Base-by-base conservation (phyloP, 2,797 vertebrate genomes). In the Neomorphus geoffroyi region DNA sequence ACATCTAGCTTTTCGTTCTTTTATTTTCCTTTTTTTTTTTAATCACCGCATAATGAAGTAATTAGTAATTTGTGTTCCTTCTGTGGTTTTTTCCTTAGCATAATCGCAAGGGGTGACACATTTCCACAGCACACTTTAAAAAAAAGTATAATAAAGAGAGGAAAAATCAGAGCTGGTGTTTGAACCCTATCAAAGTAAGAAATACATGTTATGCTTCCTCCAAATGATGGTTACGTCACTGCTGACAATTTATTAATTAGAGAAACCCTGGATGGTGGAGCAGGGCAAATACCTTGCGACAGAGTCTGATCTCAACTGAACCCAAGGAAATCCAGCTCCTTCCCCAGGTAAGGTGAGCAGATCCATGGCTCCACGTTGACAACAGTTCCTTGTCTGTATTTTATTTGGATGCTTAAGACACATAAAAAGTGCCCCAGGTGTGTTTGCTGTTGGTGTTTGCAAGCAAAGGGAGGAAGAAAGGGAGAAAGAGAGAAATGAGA, bases 31-130 rank as follows among this genome's bases (percentile, higher is more conserved):
- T 41, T 64, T 86, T 41, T 86, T 86, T 94, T 93, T 85, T 97
- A 97, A 97, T 98, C 93, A 93, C 94, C 94, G 84, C 83, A 97
- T 97, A 98, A 98, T 97, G 97, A 97, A 97, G 94, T 97, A 98
- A 98, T 98, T 97, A 97, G 97, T 80, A 97, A 98, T 97, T 97
- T 97, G 95, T 98, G 97, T 97, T 97, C 97, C 78, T 98, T 96
- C 32, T 81, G 72, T 96, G 96, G 90, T 86, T 95, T 97, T 93
- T 96, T 73, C 35, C 92, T 90, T 84, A 65, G 58, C 93, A 72
- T 94, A 96, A 97, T 97, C 96, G 94, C 72, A 90, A 97, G 78
- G 84, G 88, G 93, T 91, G 95, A 96, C 95, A 95, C 64, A 66
- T 92, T 92, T 97, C 89, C 62, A 69, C 45, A 86, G 75, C 48